Base-by-base conservation (phyloP, 2,888 invertebrate species). In the Hipparchia sbordonii region DNA sequence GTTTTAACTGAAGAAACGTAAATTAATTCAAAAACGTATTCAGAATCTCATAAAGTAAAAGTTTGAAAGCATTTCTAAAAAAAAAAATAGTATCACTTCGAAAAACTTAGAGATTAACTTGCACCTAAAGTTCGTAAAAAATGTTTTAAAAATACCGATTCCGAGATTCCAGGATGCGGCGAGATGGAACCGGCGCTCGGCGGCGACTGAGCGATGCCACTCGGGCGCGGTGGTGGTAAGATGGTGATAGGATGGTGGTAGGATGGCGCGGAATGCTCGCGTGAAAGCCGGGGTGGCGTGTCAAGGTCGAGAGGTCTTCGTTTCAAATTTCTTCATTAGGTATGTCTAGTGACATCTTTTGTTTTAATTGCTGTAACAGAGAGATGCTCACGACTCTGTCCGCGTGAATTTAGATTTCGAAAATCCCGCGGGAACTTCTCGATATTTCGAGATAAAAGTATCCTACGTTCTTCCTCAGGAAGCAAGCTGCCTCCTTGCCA, bases 261-360 rank as follows among this genome's bases (percentile, higher is more conserved):
- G 51, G 60, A 60, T 39, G 72, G 63, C 46, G 51, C 52, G 72
- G 74, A 72, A 74, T 71, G 69, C 52, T 48, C 46, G 52, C 71
- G 75, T 72, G 75, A 75, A 75, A 75, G 75, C 75, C 62, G 68
- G 62, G 68, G 63, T 62, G 61, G 63, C 69, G 69, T 72, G 75
- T 72, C 73, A 73, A 73, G 73, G 73, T 72, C 74, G 70, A 71
- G 72, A 68, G 67, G 60, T 60, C 69, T 61, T 52, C 56, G n/a
- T 59, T 57, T 65, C 23, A 12, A 68, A 68, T 68, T 68, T 68
- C 67, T 59, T 68, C 57, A 68, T 59, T 68, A 23, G 23, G 23
- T 23, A 68, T 48, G 65, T 52, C 65, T 12, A 65, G 51, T 33
- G 65, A 33, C 65, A 65, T 23, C 65, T 65, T 33, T 52, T 65